phyloP scores from a whole-genome alignment of 1,140 invertebrate genomes.

The Drosophila baimaii region DNA sequence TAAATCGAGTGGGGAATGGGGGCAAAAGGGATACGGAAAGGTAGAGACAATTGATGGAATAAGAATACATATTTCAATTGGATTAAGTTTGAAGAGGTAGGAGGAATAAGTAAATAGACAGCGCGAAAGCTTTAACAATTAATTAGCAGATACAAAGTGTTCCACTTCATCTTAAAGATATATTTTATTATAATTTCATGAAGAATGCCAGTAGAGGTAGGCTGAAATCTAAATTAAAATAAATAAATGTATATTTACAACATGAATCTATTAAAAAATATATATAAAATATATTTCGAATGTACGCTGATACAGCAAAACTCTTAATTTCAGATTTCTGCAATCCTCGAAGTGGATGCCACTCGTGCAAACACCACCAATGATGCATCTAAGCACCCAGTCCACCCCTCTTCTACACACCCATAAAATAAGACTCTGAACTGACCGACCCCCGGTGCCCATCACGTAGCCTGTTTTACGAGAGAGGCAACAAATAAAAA shows the following conservation, averaged over 20 bases:
- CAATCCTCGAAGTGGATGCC: conserved; percentile 14
- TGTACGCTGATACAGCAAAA: background rate
- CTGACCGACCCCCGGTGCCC: conserved; percentile 15
- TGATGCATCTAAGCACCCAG: conserved; percentile 15
- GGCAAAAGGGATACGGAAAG: conserved; percentile 1
- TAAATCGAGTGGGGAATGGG: background rate
- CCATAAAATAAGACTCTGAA: conserved; percentile 22
- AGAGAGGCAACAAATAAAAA: conserved; percentile 32
- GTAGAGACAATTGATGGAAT: conserved; percentile 6
- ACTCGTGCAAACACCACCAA: conserved; percentile 7
- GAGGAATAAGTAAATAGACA: background rate
- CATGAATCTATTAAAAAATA: background rate
- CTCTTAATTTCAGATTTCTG: background rate
- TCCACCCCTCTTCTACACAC: no score
- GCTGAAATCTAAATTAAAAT: no score
- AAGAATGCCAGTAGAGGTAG: no score
- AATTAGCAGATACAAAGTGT: background rate
- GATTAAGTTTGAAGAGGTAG: conserved; percentile 1
- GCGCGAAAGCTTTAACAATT: background rate
- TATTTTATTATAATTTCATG: no score
- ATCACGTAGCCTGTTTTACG: conserved; percentile 49
- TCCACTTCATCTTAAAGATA: no score
- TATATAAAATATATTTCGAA: background rate
- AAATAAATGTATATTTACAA: no score
- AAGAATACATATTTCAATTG: conserved; percentile 1